phyloP scores from a whole-genome alignment of 2,797 vertebrate genomes.

The Cuniculus paca region DNA sequence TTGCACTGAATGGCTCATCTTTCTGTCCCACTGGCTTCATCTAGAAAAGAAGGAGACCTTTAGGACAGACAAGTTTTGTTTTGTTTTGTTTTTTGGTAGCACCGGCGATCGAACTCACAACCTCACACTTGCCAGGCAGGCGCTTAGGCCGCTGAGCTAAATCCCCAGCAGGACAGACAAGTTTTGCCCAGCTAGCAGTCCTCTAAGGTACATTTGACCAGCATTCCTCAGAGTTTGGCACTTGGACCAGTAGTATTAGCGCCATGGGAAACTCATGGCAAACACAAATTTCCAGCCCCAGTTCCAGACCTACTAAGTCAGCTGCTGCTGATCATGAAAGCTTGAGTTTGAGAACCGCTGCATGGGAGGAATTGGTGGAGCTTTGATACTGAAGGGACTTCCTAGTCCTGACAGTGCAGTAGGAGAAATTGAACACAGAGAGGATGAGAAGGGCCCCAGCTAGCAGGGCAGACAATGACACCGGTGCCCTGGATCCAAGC shows the following conservation, averaged over 20 bases:
- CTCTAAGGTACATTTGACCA: fast-evolving
- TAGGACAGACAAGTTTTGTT: not conserved
- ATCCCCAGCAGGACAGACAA: not conserved
- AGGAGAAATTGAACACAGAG: not conserved
- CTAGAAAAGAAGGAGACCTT: constrained; percentile 81
- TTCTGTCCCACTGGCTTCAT: constrained; percentile 86
- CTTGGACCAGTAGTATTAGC: not conserved
- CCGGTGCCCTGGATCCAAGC: not conserved
- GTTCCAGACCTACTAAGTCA: not conserved
- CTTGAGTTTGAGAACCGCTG: not conserved
- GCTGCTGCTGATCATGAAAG: fast-evolving
- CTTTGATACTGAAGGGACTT: not conserved
- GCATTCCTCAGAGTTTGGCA: not conserved
- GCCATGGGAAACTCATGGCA: not conserved
- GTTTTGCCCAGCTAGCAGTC: not conserved
- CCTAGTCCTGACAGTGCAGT: not conserved
- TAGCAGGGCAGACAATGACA: not conserved
- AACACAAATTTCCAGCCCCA: not conserved
- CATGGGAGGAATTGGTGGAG: not conserved
- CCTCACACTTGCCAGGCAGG: too few species aligned
- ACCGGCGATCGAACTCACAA: too few species aligned
- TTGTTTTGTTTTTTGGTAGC: too few species aligned
- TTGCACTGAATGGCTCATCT: constrained; percentile 52
- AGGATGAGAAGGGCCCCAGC: not conserved
- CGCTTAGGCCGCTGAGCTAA: too few species aligned